Conservation (phyloP, 2,797 vertebrate species). For the Heteromormyrus szaboi region DNA sequence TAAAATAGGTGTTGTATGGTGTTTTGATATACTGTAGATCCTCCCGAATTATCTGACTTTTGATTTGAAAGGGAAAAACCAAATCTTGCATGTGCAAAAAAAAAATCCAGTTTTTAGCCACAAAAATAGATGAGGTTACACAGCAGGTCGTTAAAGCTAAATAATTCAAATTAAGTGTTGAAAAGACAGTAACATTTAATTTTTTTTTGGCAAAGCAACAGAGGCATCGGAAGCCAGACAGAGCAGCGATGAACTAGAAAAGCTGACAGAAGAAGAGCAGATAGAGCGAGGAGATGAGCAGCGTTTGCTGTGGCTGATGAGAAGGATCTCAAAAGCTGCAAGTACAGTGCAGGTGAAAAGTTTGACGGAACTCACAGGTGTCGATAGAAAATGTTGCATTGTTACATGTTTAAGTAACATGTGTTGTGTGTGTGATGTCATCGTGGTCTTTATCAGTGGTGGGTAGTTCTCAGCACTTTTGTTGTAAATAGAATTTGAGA, state of each 20-base stretch:
- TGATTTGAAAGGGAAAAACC: not conserved
- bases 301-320: not conserved
- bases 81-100: not conserved
- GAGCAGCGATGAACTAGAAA: not conserved
- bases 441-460: not conserved
- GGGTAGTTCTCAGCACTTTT: not conserved
- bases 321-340: not conserved
- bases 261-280: not conserved
- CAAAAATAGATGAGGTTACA: not conserved
- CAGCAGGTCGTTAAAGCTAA: not conserved
- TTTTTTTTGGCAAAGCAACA: not conserved
- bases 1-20: not conserved
- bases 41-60: not conserved
- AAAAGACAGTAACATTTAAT: not conserved
- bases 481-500: not conserved
- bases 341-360: not conserved
- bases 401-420: not conserved
- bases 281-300: not conserved
- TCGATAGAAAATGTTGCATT: not conserved
- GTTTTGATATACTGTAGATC: not conserved
- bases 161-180: not conserved
- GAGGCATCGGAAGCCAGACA: not conserved
- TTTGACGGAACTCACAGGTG: not conserved
- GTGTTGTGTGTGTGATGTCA: not conserved
- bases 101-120: not conserved